Evolutionary conservation across 2,888 invertebrate species (phyloP).

Genomic region (Dimorphilus gyrociliatus): DNA sequence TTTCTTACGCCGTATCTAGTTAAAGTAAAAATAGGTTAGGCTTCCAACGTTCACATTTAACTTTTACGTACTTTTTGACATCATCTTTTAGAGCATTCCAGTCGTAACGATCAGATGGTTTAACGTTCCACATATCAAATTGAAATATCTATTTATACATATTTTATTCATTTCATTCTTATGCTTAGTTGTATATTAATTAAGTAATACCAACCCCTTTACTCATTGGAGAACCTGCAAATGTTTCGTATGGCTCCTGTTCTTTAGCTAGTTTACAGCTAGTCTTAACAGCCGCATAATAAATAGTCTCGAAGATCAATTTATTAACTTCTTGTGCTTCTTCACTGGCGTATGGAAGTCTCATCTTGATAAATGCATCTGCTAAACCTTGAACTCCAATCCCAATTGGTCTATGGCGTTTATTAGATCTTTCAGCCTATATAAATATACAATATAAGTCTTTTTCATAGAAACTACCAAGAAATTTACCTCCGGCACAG

Average conservation of each 20-base stretch:
- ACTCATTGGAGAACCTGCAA: constrained; percentile 76
- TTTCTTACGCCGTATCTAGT: constrained; percentile 66
- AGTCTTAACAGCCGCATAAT: constrained; percentile 87
- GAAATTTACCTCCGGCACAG: constrained; percentile 61
- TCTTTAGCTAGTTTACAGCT: constrained; percentile 80
- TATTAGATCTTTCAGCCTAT: constrained; percentile 55
- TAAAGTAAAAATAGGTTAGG: too few species aligned
- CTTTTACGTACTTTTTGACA: constrained; percentile 49
- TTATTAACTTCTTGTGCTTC: constrained; percentile 70
- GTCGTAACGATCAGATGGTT: constrained; percentile 60
- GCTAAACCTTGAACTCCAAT: constrained; percentile 95
- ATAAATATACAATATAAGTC: constrained; percentile 4
- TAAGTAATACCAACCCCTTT: constrained; percentile 52
- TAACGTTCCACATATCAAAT: constrained; percentile 91
- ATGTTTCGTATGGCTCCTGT: constrained; percentile 73
- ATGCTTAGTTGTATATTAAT: too few species aligned
- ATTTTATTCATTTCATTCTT: too few species aligned
- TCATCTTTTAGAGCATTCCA: constrained; percentile 66
- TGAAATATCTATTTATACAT: constrained; percentile 56
- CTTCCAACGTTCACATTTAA: neutral
- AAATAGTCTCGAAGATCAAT: constrained; percentile 93
- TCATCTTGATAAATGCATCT: constrained; percentile 83
- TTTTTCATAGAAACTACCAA: constrained; percentile 1
- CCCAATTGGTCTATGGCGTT: constrained; percentile 52
- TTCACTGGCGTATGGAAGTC: constrained; percentile 73